Evolutionary conservation across 2,888 invertebrate genomes (phyloP).

Genomic region (Sarcophaga carnaria): DNA sequence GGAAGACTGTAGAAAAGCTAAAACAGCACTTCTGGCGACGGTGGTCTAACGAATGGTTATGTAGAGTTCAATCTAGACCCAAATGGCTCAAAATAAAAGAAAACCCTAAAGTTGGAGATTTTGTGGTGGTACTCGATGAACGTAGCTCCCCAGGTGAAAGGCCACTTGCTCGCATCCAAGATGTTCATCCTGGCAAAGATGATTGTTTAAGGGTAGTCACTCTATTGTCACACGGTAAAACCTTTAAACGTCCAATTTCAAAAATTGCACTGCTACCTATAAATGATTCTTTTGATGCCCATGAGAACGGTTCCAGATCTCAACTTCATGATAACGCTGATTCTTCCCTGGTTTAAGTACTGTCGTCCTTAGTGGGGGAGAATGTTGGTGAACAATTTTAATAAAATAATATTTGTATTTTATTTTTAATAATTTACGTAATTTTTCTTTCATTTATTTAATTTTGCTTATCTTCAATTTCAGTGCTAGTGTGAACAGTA

Average conservation of each 20-base stretch:
- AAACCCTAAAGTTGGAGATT: neutral
- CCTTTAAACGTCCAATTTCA: neutral
- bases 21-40: constrained; percentile 66
- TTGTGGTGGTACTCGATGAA: constrained; percentile 13
- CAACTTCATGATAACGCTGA: neutral
- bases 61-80: neutral
- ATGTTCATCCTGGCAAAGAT: too few relatives aligned
- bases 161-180: too few relatives aligned
- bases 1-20: constrained; percentile 46
- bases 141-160: neutral
- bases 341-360: neutral
- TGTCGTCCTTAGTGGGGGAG: constrained; percentile 22
- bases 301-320: neutral
- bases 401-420: neutral
- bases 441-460: too few relatives aligned
- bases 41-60: constrained; percentile 33
- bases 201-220: neutral
- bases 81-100: neutral
- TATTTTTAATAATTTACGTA: too few relatives aligned
- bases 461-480: too few relatives aligned
- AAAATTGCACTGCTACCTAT: neutral
- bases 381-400: constrained; percentile 16
- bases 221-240: neutral
- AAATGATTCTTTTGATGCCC: neutral
- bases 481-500: too few relatives aligned